Conservation (phyloP, 2,888 invertebrate genomes). For the Folsomia manolachei region DNA sequence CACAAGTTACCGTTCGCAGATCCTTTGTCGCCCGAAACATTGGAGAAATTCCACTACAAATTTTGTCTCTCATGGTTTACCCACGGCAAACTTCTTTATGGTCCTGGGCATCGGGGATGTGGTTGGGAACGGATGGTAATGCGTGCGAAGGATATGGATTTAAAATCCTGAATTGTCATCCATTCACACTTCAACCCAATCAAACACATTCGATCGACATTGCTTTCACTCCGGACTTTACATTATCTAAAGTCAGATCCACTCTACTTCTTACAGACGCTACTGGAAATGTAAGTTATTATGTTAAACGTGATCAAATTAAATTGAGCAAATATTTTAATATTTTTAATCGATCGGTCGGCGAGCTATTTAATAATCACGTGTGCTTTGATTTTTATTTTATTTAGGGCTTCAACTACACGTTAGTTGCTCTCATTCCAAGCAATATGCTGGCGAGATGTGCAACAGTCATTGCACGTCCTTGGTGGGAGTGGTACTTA, state of each 20-base stretch:
- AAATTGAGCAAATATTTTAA: no score
- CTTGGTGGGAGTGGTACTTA: constrained; percentile 71
- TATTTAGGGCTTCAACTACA: constrained; percentile 61
- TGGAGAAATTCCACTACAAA: constrained; percentile 80
- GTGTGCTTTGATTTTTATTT: constrained; percentile 1
- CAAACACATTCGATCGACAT: constrained; percentile 75
- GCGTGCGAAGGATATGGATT: constrained; percentile 77
- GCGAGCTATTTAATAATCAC: not conserved
- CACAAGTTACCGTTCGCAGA: constrained; percentile 71
- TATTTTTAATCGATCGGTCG: not conserved
- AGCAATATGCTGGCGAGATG: constrained; percentile 67
- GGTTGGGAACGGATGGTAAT: constrained; percentile 34
- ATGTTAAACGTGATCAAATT: not conserved
- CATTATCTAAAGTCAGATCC: constrained; percentile 69
- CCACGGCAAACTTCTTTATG: constrained; percentile 45
- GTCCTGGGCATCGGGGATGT: constrained; percentile 40
- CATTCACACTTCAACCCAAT: constrained; percentile 70
- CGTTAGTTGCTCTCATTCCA: constrained; percentile 67
- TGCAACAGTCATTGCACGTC: constrained; percentile 67
- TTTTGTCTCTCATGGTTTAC: constrained; percentile 54
- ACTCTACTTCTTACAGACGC: constrained; percentile 57
- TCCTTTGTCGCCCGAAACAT: constrained; percentile 83
- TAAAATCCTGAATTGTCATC: constrained; percentile 69
- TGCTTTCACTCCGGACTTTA: constrained; percentile 84
- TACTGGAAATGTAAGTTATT: constrained; percentile 43